Evolutionary conservation across 2,888 invertebrate species (phyloP), one percentile per base, ranked within the genome.

Genomic region (Sinohyriopsis cumingii): DNA sequence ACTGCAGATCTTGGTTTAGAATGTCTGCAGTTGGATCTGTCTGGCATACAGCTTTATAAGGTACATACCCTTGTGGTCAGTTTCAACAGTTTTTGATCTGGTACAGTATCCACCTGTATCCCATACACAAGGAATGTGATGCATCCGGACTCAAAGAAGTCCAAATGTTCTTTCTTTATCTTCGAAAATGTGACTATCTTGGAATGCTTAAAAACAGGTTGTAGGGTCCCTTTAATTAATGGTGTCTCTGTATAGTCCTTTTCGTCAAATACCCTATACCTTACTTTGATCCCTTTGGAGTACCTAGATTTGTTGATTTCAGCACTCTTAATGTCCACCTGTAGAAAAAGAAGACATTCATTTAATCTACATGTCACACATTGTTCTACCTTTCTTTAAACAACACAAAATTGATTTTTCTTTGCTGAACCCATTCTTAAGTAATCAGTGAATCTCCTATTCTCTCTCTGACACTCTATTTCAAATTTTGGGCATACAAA

Each of bases 51-150:
- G 15, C 3, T 45, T 45, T 12, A 45, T 45, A 45, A 45, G 45
- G 45, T 55, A 70, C 82, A 64, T 79, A 89, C 89, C 84, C 84
- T 86, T 12, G 90, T 90, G 25, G 89, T 86, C 67, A 89, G 82
- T 68, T 89, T 89, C 54, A 82, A 67, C 7, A 89, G 83, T 69
- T 87, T 88, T 19, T 83, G 77, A 69, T 89, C 86, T 18, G 83
- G 80, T 15, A 76, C 68, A 0, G 81, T 73, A 67, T 90, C 90
- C 63, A 89, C 89, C 72, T 90, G 90, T n/a, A 82, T 80, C 1
- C 87, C 90, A 73, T 88, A 89, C 5, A 90, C 80, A 64, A 84
- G 73, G 76, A 90, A 89, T 19, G 89, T 89, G 63, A 90, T 86
- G 77, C 85, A 87, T 25, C 89, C 87, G 25, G 75, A 75, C 63